phyloP scores from a whole-genome alignment of 2,888 invertebrate genomes.

The Gortyna flavago region DNA sequence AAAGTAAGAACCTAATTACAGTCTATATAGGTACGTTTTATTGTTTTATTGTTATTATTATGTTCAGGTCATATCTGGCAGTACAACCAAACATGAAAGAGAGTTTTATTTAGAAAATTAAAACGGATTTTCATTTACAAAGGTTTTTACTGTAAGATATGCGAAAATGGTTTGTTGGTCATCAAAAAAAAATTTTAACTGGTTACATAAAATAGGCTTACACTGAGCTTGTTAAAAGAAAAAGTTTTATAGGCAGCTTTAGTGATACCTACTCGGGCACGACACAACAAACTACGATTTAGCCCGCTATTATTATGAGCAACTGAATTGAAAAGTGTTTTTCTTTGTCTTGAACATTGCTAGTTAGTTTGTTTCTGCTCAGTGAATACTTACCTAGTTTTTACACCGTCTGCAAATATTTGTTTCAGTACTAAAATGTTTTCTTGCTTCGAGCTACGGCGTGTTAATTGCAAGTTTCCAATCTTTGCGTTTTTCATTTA shows the following conservation, averaged over 20 bases:
- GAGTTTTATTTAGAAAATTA: not conserved
- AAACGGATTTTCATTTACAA: not conserved
- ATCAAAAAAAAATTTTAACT: slow-evolving; percentile 20
- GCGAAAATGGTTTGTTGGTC: not conserved
- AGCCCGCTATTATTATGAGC: slow-evolving; percentile 59
- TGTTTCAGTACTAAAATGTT: slow-evolving; percentile 8
- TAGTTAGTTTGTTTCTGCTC: slow-evolving; percentile 53
- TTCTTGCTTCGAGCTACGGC: slow-evolving; percentile 3
- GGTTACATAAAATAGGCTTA: slow-evolving; percentile 28
- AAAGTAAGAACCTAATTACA: not conserved
- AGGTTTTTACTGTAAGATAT: not conserved
- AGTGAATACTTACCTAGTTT: slow-evolving; percentile 25
- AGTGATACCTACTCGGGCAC: slow-evolving; percentile 31
- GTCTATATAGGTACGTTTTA: not conserved
- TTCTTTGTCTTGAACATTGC: slow-evolving; percentile 63
- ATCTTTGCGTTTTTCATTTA: slow-evolving; percentile 14
- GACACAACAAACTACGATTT: slow-evolving; percentile 46
- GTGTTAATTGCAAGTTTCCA: slow-evolving; percentile 27
- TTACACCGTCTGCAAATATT: slow-evolving; percentile 32
- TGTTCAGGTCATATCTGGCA: not conserved
- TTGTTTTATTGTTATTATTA: not conserved
- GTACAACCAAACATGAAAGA: not conserved
- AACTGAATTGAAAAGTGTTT: slow-evolving; percentile 65
- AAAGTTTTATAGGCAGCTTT: slow-evolving; percentile 59
- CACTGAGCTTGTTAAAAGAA: slow-evolving; percentile 42